Conservation (phyloP, 2,113 vertebrate genomes). For the Amia ocellicauda region DNA sequence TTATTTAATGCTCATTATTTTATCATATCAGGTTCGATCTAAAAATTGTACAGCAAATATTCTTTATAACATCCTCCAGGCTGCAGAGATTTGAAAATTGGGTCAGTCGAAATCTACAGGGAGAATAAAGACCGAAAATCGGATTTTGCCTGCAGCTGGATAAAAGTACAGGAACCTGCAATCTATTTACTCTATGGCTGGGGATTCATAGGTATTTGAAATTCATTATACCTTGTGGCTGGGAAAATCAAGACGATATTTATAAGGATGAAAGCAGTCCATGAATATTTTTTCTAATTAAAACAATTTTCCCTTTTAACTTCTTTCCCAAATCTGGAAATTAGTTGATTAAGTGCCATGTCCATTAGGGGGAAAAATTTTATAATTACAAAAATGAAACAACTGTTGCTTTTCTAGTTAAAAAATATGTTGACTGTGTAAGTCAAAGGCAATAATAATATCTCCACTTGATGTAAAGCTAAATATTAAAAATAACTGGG, state of each 20-base stretch:
- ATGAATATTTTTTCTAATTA: background rate
- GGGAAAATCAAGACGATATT: background rate
- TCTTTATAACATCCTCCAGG: constrained; percentile 43
- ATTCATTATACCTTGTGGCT: constrained; percentile 33
- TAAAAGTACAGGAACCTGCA: constrained; percentile 46
- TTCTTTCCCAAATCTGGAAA: too few species aligned
- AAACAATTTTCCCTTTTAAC: too few species aligned
- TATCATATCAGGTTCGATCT: constrained; percentile 53
- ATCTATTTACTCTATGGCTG: constrained; percentile 56
- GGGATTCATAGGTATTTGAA: constrained; percentile 40
- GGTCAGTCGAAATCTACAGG: constrained; percentile 52
- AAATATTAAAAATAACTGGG: too few species aligned
- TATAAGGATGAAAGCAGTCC: background rate
- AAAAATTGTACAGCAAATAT: constrained; percentile 51
- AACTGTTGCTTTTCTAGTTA: too few species aligned
- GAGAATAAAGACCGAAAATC: constrained; percentile 45
- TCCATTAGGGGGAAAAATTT: too few species aligned
- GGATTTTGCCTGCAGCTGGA: constrained; percentile 46
- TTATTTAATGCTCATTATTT: constrained; percentile 57
- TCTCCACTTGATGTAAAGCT: too few species aligned
- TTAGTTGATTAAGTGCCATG: too few species aligned
- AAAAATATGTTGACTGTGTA: too few species aligned
- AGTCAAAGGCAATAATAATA: too few species aligned
- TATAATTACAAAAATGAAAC: too few species aligned
- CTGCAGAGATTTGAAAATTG: constrained; percentile 49